Conservation (phyloP, 2,113 vertebrate species). For the Todiramphus saurophagus region DNA sequence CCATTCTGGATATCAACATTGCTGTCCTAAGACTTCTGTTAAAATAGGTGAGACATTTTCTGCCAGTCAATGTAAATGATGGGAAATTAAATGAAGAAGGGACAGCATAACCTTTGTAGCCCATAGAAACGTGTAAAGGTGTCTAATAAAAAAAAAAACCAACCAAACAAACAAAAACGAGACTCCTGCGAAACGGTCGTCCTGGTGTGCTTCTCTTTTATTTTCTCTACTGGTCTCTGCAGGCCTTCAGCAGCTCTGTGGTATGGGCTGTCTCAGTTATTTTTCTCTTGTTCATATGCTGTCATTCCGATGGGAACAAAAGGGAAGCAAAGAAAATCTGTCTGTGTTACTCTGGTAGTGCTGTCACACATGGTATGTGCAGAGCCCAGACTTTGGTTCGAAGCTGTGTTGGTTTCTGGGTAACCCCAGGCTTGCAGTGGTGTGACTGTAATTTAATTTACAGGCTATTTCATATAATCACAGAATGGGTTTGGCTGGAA, state of each 20-base stretch:
- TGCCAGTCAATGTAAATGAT: neutral
- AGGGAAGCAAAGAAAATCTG: neutral
- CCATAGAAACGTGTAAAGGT: neutral
- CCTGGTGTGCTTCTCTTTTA: neutral
- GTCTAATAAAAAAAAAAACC: neutral
- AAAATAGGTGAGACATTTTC: neutral
- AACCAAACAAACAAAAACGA: neutral
- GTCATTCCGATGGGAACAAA: neutral
- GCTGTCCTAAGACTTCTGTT: neutral
- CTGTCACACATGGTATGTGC: neutral
- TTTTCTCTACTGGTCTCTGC: neutral
- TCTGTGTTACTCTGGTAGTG: neutral
- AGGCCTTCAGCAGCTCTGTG: neutral
- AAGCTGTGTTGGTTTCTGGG: neutral
- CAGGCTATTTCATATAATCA: neutral
- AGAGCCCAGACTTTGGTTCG: neutral
- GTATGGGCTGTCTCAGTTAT: neutral
- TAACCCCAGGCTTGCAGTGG: neutral
- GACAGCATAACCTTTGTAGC: neutral
- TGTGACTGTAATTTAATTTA: neutral
- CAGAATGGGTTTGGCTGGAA: too few species aligned
- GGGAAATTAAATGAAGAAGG: neutral
- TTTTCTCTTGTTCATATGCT: neutral
- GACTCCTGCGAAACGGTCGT: neutral
- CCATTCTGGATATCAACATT: neutral